Evolutionary conservation across 2,797 vertebrate genomes (phyloP), one percentile per base, ranked within the genome.

Genomic region (Ataeniobius toweri): DNA sequence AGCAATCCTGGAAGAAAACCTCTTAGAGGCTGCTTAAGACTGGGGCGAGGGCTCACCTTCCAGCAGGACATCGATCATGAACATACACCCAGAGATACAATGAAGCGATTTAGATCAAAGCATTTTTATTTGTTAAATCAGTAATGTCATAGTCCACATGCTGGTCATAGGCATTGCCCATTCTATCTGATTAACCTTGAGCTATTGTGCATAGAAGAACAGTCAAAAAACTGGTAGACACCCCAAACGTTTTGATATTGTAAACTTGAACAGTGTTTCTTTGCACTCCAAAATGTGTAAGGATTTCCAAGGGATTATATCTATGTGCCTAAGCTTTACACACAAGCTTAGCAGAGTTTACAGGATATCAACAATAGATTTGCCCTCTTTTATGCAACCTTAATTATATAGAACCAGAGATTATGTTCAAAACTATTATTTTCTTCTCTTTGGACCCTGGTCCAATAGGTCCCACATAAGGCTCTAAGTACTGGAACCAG

Each of bases 51-150:
- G 13, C 14, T 18, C 50, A 22, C 7, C 3, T 3, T 65, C 31
- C 61, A 9, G 31, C 31, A 36, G 31, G 18, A 10, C 61, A 36
- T 36, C 20, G 18, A 39, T 8, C 18, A 16, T 10, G 31, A 65
- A 36, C 28, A 65, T 39, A 1, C 61, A 65, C 3, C 61, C 61
- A 65, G 61, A 65, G 36, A 65, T 39, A 39, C 61, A 65, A 36
- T 6, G 16, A 7, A 36, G 41, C 20, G 36, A 31, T 67, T 67
- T 67, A 41, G 20, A 67, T 67, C 63, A 67, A 67, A 67, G 36
- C 63, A 67, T n/a, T 67, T 67, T 39, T 67, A 67, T 41, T 67
- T 13, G 36, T 67, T 67, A 39, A 36, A 41, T 65, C 61, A 65
- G 7, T 36, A 16, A 4, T 31, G 59, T 63, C 14, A 28, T 6